Evolutionary conservation across 1,140 invertebrate species (phyloP).

Genomic region (Oedothorax gibbosus): DNA sequence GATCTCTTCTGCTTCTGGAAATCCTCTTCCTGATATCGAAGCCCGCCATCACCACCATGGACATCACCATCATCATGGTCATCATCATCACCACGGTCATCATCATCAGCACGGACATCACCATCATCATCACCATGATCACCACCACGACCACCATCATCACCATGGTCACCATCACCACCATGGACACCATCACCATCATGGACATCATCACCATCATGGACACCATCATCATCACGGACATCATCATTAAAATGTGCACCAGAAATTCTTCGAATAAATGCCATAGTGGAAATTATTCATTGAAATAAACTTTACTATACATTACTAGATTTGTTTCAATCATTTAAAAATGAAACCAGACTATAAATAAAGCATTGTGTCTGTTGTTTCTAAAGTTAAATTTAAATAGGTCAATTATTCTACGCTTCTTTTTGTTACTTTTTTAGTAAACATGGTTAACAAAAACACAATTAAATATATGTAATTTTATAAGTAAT

Average conservation of each 20-base stretch:
- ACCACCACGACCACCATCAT: constrained; percentile 6
- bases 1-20: background rate
- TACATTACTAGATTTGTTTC: no score
- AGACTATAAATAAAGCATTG: no score
- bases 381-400: no score
- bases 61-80: constrained; percentile 41
- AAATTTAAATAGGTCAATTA: no score
- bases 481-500: no score
- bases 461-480: no score
- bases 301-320: no score
- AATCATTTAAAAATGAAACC: no score
- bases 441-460: no score
- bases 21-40: background rate
- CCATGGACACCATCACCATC: constrained; percentile 14
- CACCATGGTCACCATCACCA: constrained; percentile 38
- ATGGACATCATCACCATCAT: constrained; percentile 2
- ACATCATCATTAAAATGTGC: background rate
- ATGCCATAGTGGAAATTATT: no score
- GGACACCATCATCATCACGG: constrained; percentile 4
- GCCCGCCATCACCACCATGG: constrained; percentile 26
- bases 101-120: constrained; percentile 42
- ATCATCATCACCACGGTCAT: constrained; percentile 29
- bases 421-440: no score
- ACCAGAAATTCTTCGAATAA: no score
- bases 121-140: constrained; percentile 30